Evolutionary conservation across 1,140 invertebrate species (phyloP), one percentile per base, ranked within the genome.

Genomic region (Caenorhabditis remanei): DNA sequence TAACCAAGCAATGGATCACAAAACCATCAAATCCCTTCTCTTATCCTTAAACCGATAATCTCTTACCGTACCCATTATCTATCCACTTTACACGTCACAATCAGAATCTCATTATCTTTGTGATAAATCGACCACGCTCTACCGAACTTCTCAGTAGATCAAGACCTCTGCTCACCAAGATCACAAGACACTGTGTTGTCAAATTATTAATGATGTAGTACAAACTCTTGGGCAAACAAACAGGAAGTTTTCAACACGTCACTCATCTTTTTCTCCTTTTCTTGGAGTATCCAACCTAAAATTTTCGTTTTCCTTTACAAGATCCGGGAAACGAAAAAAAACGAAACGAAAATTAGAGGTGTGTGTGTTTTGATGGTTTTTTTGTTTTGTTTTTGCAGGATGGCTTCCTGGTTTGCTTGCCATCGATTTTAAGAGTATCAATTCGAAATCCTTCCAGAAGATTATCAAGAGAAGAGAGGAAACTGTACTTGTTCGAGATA

Each of bases 191-290:
- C 43, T 50, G 71, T 50, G 71, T 50, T 79, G 50, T 46, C 5
- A 43, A 48, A 79, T 79, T 79, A 79, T 79, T 79, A 21, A 79
- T 79, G 46, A 79, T 50, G 71, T 50, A 79, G 71, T 50, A 48
- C 40, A 71, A 71, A 46, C 41, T 40, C 41, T 40, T 13, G 4
- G 19, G 32, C 32, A 32, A 32, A 32, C 65, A 71, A 71, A 43
- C 65, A 43, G 7, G 32, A 63, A 32, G 24, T 13, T 32, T 21
- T 63, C 24, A 14, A 63, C 7, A 63, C 61, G 61, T 63, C 61
- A 63, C 14, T 63, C 50, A 53, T 24, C n/a, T 63, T 24, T 58
- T n/a, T n/a, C 13, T 0, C 1, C 32, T 32, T 32, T 32, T 40
- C 16, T 16, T 0, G 5, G 40, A 7, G 9, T n/a, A 7, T n/a